Evolutionary conservation across 2,113 vertebrate species (phyloP).

Genomic region (Geococcyx californianus): DNA sequence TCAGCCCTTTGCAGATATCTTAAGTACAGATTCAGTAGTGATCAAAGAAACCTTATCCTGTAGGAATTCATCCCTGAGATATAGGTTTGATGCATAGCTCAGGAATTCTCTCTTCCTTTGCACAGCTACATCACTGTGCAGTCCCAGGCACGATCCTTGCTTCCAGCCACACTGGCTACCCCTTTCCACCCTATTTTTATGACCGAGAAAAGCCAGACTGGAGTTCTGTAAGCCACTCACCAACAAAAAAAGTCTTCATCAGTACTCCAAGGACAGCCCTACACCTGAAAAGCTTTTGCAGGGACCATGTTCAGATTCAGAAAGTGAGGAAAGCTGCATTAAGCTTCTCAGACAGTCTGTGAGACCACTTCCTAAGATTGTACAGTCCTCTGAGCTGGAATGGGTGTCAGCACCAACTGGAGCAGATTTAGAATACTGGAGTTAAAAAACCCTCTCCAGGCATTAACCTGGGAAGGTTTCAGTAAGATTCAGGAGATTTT

Average conservation of each 20-base stretch:
- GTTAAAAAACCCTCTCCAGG: not conserved
- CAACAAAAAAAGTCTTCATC: not conserved
- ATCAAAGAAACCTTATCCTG: not conserved
- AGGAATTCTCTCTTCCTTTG: not conserved
- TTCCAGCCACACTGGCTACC: not conserved
- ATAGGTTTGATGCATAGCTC: rapidly evolving
- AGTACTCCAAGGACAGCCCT: not conserved
- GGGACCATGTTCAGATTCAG: rapidly evolving
- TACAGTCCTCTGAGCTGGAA: not conserved
- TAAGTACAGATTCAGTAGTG: not conserved
- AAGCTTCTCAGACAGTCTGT: not conserved
- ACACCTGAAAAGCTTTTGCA: not conserved
- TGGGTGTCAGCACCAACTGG: not conserved
- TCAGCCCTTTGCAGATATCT: not conserved
- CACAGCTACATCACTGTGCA: not conserved
- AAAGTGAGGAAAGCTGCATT: not conserved
- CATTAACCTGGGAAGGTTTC: not conserved
- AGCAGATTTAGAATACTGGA: not conserved
- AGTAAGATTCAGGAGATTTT: not conserved
- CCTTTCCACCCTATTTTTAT: not conserved
- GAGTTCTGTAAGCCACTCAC: not conserved
- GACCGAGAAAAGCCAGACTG: not conserved
- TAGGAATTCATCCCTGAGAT: not conserved
- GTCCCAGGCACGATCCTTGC: not conserved
- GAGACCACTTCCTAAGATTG: not conserved